These are phyloP conservation scores for Aegotheles bennettii DNA, from an alignment of 2,113 vertebrate species.

Conservation along the genomic window DNA sequence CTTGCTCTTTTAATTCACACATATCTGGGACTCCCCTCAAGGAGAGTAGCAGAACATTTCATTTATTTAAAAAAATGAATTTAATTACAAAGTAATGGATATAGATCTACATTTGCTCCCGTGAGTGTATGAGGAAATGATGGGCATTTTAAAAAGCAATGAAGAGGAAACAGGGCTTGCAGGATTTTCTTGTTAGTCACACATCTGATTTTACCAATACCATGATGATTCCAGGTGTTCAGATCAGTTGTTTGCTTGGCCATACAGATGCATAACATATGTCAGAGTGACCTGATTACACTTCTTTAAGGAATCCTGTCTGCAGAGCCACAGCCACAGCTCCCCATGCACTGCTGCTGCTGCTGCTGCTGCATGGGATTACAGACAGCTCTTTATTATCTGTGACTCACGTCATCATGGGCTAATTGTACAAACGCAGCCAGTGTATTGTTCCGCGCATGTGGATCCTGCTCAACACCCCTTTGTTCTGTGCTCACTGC, in stretches of 20 bases:
- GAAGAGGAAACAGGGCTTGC: not conserved
- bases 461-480: not conserved
- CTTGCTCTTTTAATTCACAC: not conserved
- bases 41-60: rapidly evolving
- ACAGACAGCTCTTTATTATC: constrained; percentile 17
- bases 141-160: not conserved
- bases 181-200: not conserved
- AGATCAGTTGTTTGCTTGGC: not conserved
- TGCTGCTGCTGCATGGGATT: not conserved
- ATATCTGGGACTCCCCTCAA: not conserved
- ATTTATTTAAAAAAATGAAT: not conserved
- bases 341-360: not conserved
- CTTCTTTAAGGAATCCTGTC: not conserved
- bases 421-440: not conserved
- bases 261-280: not conserved
- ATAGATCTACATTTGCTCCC: not conserved
- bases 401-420: not conserved
- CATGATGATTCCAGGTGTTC: not conserved
- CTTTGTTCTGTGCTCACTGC: not conserved
- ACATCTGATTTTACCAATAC: not conserved
- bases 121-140: not conserved
- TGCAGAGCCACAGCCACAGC: not conserved
- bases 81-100: not conserved
- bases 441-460: not conserved
- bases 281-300: not conserved